Evolutionary conservation across 2,113 vertebrate species (phyloP), one percentile per base, ranked within the genome.

Genomic region (Meriones unguiculatus): DNA sequence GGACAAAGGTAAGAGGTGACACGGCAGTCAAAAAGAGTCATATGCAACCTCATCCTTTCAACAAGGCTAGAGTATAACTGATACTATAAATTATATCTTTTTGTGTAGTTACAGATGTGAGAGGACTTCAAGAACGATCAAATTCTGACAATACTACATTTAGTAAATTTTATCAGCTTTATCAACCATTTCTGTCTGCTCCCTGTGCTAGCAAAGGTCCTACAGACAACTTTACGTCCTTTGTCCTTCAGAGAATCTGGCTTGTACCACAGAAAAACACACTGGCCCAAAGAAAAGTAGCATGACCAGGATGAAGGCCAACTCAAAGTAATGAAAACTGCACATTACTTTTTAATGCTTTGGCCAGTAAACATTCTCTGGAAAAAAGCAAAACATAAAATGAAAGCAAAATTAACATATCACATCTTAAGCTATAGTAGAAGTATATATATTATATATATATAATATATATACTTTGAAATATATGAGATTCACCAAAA

Each of bases 371-470:
- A 90, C 46, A 90, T 7, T 85, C 41, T 24, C 64, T 92, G 11
- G 78, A 65, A 30, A 90, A 70, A 70, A 62, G 46, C 35, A 20
- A 80, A 80, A 93, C 88, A 20, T 59, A 93, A 91, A 87, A 38
- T 50, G 1, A 65, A 80, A 92, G 38, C 22, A 95, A 93, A 88
- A 87, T 24, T 41, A 96, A 92, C 41, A 77, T 65, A 64, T 30
- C n/a, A 88, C 35, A 86, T 64, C 50, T 90, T 95, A 73, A 97
- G 84, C 24, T 94, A 72, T 77, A 14, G 86, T 3, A 77, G 28
- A 93, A 91, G 35, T 46, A 46, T 46, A 46, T 46, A 46, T 5
- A 46, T 46, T 46, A 46, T 46, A 46, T 46, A 46, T 46, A 46
- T 46, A 46, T 46, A 46, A 46, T 46, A 46, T 4, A 46, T 46